Percentiles rank a stretch among this genome's conserved stretches.
Conservation (phyloP, 2,113 vertebrate genomes). For the Saguinus midas region DNA sequence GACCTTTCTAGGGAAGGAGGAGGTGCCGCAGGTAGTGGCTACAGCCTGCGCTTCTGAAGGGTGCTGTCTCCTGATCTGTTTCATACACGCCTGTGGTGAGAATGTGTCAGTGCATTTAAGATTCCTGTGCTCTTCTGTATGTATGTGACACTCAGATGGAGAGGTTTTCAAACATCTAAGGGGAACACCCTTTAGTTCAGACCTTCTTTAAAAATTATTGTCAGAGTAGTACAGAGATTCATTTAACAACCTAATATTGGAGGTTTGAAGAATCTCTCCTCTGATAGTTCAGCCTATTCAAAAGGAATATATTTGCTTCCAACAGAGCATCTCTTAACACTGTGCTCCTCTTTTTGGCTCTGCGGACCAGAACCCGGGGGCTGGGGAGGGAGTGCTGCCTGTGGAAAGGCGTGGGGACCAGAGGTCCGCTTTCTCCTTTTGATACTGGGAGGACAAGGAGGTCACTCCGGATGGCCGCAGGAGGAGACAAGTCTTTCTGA, state of each 20-base stretch:
- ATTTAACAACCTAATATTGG: neutral
- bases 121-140: fast-evolving
- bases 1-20: neutral
- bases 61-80: fast-evolving
- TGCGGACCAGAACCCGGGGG: fast-evolving
- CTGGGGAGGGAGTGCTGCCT: no score
- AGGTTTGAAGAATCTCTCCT: neutral
- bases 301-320: neutral
- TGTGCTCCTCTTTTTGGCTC: fast-evolving
- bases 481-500: neutral
- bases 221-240: no score
- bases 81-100: fast-evolving
- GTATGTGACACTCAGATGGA: neutral
- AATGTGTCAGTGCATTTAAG: no score
- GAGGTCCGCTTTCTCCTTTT: neutral
- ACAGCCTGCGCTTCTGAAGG: neutral
- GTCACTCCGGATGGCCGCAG: neutral
- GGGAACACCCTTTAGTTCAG: neutral
- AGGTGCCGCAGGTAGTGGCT: neutral
- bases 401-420: no score
- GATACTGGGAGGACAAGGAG: neutral
- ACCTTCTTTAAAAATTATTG: neutral
- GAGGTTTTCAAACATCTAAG: neutral
- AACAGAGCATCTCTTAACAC: fast-evolving
- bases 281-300: neutral